These are phyloP conservation scores for Dryobates pubescens DNA, from an alignment of 2,797 vertebrate species.

Conservation along the genomic window DNA sequence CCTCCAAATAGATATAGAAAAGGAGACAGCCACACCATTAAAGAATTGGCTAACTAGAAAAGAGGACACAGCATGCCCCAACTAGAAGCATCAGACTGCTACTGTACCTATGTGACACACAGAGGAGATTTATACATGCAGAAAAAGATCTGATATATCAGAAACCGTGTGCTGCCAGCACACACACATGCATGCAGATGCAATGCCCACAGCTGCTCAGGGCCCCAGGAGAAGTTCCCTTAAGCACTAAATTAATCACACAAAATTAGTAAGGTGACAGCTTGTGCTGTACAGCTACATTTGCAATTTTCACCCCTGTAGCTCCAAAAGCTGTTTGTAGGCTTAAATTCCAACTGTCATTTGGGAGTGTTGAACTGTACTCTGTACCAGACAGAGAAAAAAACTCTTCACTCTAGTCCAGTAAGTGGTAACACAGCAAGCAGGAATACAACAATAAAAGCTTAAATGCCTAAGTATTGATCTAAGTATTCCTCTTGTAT, in stretches of 20 bases:
- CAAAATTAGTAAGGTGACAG: neutral
- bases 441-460: neutral
- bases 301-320: neutral
- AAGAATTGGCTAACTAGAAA: neutral
- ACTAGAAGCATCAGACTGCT: neutral
- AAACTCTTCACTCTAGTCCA: neutral
- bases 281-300: neutral
- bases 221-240: neutral
- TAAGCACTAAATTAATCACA: neutral
- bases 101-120: fast-evolving
- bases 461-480: neutral
- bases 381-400: neutral
- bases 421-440: neutral
- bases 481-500: neutral
- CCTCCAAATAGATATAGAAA: neutral
- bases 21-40: neutral
- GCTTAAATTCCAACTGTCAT: neutral
- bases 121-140: neutral
- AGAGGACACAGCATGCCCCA: neutral
- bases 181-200: neutral
- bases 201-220: neutral
- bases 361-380: neutral
- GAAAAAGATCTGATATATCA: neutral
- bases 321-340: neutral
- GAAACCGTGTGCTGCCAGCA: fast-evolving